A percentile compares a stretch with the other conserved stretches of the same genome.
Conservation (phyloP, 2,888 invertebrate species). For the Aelia acuminata region DNA sequence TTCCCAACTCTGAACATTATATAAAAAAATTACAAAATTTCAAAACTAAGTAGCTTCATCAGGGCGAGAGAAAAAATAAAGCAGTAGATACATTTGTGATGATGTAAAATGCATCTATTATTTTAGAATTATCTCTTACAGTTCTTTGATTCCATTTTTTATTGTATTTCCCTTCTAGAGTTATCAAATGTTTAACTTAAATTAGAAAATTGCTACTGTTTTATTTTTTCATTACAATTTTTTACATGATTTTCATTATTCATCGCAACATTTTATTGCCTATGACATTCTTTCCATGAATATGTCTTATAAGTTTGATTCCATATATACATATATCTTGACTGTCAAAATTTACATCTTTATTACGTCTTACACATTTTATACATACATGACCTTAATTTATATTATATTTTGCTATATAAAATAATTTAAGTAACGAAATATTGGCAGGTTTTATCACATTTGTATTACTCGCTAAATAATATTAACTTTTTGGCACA, state of each 20-base stretch:
- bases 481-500: conserved; percentile 56
- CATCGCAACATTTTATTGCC: not conserved
- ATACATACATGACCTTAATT: conserved; percentile 57
- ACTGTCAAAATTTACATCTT: conserved; percentile 57
- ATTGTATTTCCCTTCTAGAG: not conserved
- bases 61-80: not conserved
- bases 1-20: not conserved
- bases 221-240: not conserved
- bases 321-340: conserved; percentile 56
- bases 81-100: not conserved
- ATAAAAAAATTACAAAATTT: not conserved
- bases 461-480: conserved; percentile 52
- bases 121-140: not conserved
- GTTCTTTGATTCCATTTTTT: not conserved
- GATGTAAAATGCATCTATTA: not conserved
- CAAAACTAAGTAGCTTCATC: not conserved
- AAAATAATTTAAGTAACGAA: conserved; percentile 51
- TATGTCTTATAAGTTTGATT: conserved; percentile 35
- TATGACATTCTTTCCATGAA: conserved; percentile 26
- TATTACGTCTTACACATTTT: conserved; percentile 40
- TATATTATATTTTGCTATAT: conserved; percentile 40
- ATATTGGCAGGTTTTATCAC: conserved; percentile 57
- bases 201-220: not conserved
- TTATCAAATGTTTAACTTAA: not conserved
- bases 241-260: not conserved